Percentiles rank a stretch among this genome's conserved stretches.
These are phyloP conservation scores for Harpagifer antarcticus DNA, from an alignment of 2,797 vertebrate genomes.

Conservation along the genomic window DNA sequence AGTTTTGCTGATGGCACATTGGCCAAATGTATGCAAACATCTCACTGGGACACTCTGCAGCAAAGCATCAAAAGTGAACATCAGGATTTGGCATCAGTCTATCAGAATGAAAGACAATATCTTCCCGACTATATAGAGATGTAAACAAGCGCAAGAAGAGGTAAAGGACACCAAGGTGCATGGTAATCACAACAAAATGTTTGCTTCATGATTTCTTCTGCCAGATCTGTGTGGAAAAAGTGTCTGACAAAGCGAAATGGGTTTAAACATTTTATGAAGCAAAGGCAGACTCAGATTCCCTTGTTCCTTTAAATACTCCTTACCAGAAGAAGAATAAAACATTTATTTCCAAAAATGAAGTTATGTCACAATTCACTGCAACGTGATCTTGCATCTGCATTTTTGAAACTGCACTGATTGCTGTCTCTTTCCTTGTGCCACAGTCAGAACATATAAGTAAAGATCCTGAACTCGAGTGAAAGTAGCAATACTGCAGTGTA, in stretches of 20 bases:
- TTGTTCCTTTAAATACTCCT: conserved; percentile 2
- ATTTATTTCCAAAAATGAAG: conserved; percentile 5
- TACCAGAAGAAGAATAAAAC: conserved; percentile 7
- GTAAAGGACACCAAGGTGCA: background rate
- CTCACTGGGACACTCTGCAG: background rate
- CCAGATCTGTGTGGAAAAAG: background rate
- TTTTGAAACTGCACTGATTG: background rate
- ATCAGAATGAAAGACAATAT: background rate
- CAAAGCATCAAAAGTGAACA: background rate
- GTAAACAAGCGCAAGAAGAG: background rate
- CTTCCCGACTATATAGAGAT: conserved; percentile 1
- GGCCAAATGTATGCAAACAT: background rate
- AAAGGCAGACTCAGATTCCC: conserved; percentile 1
- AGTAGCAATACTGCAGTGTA: background rate
- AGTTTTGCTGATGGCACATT: background rate
- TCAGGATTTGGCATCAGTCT: background rate
- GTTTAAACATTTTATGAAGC: conserved; percentile 30
- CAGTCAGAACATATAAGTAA: background rate
- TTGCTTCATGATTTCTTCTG: conserved; percentile 1
- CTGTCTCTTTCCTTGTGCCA: background rate
- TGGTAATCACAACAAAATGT: background rate
- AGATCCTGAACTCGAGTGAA: background rate
- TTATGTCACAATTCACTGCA: background rate
- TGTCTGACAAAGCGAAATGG: conserved; percentile 14
- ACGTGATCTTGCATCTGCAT: background rate